These are phyloP conservation scores for Rattus rattus DNA, from an alignment of 2,113 vertebrate genomes.

Conservation along the genomic window DNA sequence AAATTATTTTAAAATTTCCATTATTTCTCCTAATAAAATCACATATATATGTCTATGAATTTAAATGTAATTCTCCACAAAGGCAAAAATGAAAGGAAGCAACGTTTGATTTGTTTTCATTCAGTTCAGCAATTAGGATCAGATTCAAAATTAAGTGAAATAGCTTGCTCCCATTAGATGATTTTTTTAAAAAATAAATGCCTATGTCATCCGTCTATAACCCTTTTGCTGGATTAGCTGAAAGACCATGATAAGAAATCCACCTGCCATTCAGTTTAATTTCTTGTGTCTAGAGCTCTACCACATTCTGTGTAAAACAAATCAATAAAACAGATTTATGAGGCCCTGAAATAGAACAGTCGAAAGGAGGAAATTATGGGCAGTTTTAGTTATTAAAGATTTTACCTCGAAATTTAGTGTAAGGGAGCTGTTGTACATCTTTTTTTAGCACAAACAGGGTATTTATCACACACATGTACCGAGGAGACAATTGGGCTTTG, in stretches of 20 bases:
- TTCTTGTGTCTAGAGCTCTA: constrained; percentile 85
- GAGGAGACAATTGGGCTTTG: constrained; percentile 81
- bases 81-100: neutral
- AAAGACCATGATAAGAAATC: constrained; percentile 79
- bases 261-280: constrained; percentile 86
- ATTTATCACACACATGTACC: constrained; percentile 83
- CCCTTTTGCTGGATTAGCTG: constrained; percentile 73
- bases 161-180: constrained; percentile 53
- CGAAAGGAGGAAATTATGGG: constrained; percentile 86
- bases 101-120: constrained; percentile 36
- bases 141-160: constrained; percentile 54
- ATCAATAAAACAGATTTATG: constrained; percentile 88
- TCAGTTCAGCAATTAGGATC: constrained; percentile 6
- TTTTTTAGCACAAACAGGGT: constrained; percentile 81
- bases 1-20: constrained; percentile 53
- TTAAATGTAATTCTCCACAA: constrained; percentile 60
- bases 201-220: constrained; percentile 34
- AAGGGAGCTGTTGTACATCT: constrained; percentile 85
- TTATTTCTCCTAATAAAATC: constrained; percentile 59
- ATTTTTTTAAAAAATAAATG: constrained; percentile 7
- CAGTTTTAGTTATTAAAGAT: constrained; percentile 88
- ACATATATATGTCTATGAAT: neutral
- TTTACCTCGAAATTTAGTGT: constrained; percentile 87
- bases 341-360: constrained; percentile 84
- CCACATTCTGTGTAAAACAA: constrained; percentile 82